These are phyloP conservation scores for Nicator chloris DNA, from an alignment of 2,113 vertebrate genomes.

Conservation along the genomic window DNA sequence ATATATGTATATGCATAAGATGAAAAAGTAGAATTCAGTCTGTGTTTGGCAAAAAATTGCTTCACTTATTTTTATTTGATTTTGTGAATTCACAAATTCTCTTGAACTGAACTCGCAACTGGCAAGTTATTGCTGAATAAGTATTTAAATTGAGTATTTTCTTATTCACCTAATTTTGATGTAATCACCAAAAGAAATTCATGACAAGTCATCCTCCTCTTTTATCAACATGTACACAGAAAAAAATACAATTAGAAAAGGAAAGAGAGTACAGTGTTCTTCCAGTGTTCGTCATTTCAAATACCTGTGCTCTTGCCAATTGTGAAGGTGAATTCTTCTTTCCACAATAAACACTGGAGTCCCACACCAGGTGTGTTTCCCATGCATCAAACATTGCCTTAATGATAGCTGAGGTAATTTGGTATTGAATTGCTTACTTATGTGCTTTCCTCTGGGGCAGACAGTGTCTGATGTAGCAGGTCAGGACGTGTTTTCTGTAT, in stretches of 20 bases:
- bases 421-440: neutral
- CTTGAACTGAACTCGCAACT: neutral
- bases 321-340: neutral
- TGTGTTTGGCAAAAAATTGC: neutral
- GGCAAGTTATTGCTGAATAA: neutral
- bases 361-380: neutral
- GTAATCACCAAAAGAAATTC: neutral
- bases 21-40: neutral
- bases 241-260: neutral
- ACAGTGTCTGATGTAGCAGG: neutral
- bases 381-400: neutral
- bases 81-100: neutral
- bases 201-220: neutral
- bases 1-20: neutral
- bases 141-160: neutral
- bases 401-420: constrained; percentile 11
- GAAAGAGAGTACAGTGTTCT: neutral
- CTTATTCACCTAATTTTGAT: neutral
- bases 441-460: neutral
- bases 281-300: neutral
- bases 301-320: neutral
- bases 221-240: neutral
- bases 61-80: neutral
- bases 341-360: neutral
- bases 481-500: neutral